Base-by-base conservation (phyloP, 2,113 vertebrate genomes). In the Cochlearius cochlearius region DNA sequence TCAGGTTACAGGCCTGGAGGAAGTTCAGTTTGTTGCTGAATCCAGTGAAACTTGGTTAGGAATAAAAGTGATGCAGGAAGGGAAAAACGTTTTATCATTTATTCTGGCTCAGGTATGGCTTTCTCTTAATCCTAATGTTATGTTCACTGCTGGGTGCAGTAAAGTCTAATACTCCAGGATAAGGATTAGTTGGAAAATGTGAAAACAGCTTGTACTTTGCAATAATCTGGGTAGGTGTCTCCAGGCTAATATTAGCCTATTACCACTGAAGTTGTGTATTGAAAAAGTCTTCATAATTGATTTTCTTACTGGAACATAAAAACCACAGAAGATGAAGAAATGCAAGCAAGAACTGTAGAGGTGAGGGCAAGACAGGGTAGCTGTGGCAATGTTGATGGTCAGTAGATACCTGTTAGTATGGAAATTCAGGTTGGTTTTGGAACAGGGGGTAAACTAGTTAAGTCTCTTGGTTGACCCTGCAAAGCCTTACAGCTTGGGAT, bases 181-280 rank as follows among this genome's bases (percentile, higher is more conserved):
- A 60, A 75, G 7, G 19, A 84, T n/a, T 29, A 32, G 7, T 5
- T 20, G 13, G 12, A 7, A 59, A 72, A 81, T 0, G 0, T 25
- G 22, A 80, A 38, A 90, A 78, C 8, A 76, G 22, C 15, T 41
- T 55, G 2, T 38, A 67, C 43, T 67, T 87, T 92, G 22, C 2
- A 2, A 36, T 50, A 53, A 81, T 32, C 12, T 43, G 16, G 3
- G 30, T 21, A 73, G 6, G 4, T 8, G 22, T 63, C 23, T 85
- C 47, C 60, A 55, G 39, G 13, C 26, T 55, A 75, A 47, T 63
- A 74, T 34, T 45, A 92, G 45, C 7, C 52, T 55, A 29, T 62
- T 67, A 71, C 18, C 23, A 38, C 60, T 63, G 0, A 59, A 78
- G 15, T 1, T 78, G 7, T 66, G 32, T 38, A 52, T 3, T 52